A percentile compares a stretch with the other conserved stretches of the same genome.
Evolutionary conservation across 2,113 vertebrate species (phyloP).

Genomic region (Pithys albifrons): DNA sequence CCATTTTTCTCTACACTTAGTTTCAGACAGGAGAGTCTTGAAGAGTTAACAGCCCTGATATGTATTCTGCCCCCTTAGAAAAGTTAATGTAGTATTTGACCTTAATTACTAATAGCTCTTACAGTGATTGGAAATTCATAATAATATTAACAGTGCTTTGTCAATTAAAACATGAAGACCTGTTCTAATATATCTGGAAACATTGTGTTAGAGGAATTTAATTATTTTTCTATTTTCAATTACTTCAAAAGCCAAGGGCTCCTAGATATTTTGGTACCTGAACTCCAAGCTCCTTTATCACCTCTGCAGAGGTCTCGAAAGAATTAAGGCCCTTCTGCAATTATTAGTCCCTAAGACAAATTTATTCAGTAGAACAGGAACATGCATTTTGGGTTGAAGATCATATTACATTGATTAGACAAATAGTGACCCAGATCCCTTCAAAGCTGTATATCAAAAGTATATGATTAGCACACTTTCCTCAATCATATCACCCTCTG

Average conservation of each 20-base stretch:
- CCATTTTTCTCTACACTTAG: background rate
- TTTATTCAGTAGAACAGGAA: background rate
- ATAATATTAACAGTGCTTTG: background rate
- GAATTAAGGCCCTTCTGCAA: background rate
- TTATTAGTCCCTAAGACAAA: background rate
- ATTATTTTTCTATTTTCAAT: background rate
- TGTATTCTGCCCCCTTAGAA: background rate
- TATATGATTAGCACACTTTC: background rate
- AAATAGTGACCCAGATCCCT: background rate
- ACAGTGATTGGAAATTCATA: background rate
- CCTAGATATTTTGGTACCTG: background rate
- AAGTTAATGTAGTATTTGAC: background rate
- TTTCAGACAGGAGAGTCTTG: background rate
- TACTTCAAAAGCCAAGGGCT: background rate
- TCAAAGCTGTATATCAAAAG: background rate
- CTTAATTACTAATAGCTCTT: background rate
- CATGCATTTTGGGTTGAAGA: background rate
- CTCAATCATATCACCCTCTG: background rate
- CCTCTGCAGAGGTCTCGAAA: background rate
- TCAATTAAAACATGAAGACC: background rate
- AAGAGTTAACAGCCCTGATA: background rate
- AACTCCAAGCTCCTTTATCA: background rate
- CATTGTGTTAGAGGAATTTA: background rate
- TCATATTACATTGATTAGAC: background rate
- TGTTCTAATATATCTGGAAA: background rate